These are phyloP conservation scores for Nemapogon koenigi DNA, from an alignment of 2,888 invertebrate genomes.

Conservation along the genomic window DNA sequence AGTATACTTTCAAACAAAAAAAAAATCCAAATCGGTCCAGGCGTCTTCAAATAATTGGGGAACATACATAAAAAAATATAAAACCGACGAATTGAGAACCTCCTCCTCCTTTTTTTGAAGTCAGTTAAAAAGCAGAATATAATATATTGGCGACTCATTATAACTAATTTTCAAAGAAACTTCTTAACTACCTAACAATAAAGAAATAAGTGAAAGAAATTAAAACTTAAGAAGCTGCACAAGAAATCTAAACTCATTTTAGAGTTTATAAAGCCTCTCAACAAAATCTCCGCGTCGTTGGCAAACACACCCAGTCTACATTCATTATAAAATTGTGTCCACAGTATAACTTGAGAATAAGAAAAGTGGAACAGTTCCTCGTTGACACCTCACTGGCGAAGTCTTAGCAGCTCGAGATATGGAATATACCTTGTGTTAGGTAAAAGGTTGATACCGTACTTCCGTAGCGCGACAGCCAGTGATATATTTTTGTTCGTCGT, in stretches of 20 bases:
- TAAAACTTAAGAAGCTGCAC: constrained; percentile 4
- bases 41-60: too few relatives aligned
- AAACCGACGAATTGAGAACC: too few relatives aligned
- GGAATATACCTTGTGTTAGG: constrained; percentile 4
- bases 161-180: too few relatives aligned
- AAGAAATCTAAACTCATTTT: constrained; percentile 5
- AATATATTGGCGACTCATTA: too few relatives aligned
- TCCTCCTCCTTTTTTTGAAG: too few relatives aligned
- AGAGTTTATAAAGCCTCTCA: constrained; percentile 7
- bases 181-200: too few relatives aligned
- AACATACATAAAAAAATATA: too few relatives aligned
- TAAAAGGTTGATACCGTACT: constrained; percentile 9
- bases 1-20: too few relatives aligned
- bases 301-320: constrained; percentile 11
- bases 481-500: background rate
- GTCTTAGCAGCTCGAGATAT: constrained; percentile 3
- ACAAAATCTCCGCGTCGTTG: constrained; percentile 1
- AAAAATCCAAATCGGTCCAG: too few relatives aligned
- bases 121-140: too few relatives aligned
- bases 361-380: constrained; percentile 8
- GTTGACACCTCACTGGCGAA: constrained; percentile 8
- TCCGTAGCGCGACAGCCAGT: background rate
- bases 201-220: constrained; percentile 5
- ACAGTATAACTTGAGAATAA: constrained; percentile 6
- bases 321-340: constrained; percentile 11